These are phyloP conservation scores for Girardinus metallicus DNA, from an alignment of 2,797 vertebrate genomes.

Conservation along the genomic window DNA sequence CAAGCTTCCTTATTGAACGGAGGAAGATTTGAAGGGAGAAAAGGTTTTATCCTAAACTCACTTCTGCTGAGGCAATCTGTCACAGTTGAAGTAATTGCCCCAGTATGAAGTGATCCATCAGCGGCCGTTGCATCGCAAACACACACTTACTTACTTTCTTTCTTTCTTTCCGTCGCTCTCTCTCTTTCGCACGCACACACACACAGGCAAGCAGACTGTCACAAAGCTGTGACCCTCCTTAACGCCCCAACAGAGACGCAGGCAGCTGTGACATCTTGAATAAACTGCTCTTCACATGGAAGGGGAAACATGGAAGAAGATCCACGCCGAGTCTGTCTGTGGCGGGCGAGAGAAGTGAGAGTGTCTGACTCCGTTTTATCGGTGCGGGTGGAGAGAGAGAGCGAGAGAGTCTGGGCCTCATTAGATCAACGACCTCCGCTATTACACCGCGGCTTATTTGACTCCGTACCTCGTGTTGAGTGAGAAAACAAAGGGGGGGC, in stretches of 20 bases:
- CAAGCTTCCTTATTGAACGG: conserved; percentile 74
- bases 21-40: conserved; percentile 46
- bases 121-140: conserved; percentile 69
- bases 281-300: conserved; percentile 46
- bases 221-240: conserved; percentile 67
- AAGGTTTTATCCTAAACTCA: conserved; percentile 75
- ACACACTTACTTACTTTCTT: too few relatives aligned
- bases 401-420: conserved; percentile 46
- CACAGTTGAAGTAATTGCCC: conserved; percentile 85
- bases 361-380: conserved; percentile 63
- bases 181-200: conserved; percentile 41
- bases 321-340: conserved; percentile 42
- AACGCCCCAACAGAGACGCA: conserved; percentile 63
- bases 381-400: conserved; percentile 49
- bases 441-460: conserved; percentile 55
- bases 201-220: conserved; percentile 33
- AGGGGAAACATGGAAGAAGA: conserved; percentile 13
- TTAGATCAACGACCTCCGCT: conserved; percentile 68
- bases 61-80: conserved; percentile 86
- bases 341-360: conserved; percentile 3
- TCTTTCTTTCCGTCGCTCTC: neutral
- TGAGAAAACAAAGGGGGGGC: conserved; percentile 71
- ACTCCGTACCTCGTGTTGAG: conserved; percentile 62
- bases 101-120: conserved; percentile 81
- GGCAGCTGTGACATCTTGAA: conserved; percentile 70